These are phyloP conservation scores for Drosophila lacicola DNA, from an alignment of 2,888 invertebrate species.

Conservation along the genomic window DNA sequence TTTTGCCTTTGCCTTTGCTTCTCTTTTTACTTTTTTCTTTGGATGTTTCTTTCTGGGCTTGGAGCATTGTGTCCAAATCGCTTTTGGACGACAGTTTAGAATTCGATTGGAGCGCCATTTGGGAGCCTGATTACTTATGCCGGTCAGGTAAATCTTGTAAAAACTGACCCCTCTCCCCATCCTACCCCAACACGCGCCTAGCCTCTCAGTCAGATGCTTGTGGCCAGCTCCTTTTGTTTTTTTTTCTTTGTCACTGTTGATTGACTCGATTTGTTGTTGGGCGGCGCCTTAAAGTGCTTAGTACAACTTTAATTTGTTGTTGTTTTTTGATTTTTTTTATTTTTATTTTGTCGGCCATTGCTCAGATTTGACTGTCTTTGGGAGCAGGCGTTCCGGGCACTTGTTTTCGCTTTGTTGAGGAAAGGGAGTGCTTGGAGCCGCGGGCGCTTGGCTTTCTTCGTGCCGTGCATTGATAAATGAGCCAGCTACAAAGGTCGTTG, in stretches of 20 bases:
- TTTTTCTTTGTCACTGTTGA: slow-evolving; percentile 28
- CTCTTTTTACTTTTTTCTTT: background rate
- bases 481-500: slow-evolving; percentile 75
- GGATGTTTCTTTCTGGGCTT: slow-evolving; percentile 1
- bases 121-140: slow-evolving; percentile 74
- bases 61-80: slow-evolving; percentile 66
- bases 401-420: slow-evolving; percentile 30
- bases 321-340: slow-evolving; percentile 9
- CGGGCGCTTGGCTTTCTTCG: slow-evolving; percentile 53
- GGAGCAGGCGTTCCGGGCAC: slow-evolving; percentile 50
- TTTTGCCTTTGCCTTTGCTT: slow-evolving; percentile 30
- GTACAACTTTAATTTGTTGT: slow-evolving; percentile 70
- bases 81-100: slow-evolving; percentile 76
- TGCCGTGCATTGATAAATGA: slow-evolving; percentile 73
- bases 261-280: slow-evolving; percentile 66
- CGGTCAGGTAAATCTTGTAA: slow-evolving; percentile 76
- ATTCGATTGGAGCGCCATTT: slow-evolving; percentile 62
- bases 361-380: slow-evolving; percentile 25
- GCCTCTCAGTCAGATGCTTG: slow-evolving; percentile 31
- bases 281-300: slow-evolving; percentile 59
- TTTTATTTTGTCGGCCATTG: slow-evolving; percentile 9
- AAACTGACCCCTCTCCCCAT: slow-evolving; percentile 32
- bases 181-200: background rate
- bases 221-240: slow-evolving; percentile 3
- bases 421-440: slow-evolving; percentile 22